phyloP scores from a whole-genome alignment of 2,888 invertebrate genomes.

The Napeogenes sylphis region DNA sequence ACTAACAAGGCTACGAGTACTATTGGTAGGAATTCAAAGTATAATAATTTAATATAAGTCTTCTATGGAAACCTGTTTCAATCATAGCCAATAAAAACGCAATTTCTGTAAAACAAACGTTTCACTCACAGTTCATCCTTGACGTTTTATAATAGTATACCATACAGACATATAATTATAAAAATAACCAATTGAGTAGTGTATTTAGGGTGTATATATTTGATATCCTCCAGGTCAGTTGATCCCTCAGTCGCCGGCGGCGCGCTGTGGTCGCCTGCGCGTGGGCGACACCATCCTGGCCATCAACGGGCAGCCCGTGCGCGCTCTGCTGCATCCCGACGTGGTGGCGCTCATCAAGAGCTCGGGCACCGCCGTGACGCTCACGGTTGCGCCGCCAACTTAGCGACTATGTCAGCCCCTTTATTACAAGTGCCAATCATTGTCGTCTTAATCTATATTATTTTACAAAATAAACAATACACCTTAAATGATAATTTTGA shows the following conservation, averaged over 20 bases:
- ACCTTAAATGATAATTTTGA: no score
- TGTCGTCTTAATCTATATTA: no score
- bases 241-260: constrained; percentile 96
- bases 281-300: constrained; percentile 97
- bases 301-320: constrained; percentile 94
- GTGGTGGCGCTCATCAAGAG: constrained; percentile 98
- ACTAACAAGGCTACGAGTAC: constrained; percentile 89
- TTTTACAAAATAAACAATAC: no score
- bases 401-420: neutral
- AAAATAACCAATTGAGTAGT: no score
- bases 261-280: constrained; percentile 91
- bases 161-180: no score
- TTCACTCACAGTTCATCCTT: no score
- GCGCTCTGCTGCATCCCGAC: constrained; percentile 95
- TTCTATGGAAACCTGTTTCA: neutral
- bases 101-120: no score
- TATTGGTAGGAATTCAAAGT: constrained; percentile 79
- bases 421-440: no score
- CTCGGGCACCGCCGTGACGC: constrained; percentile 92
- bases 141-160: no score
- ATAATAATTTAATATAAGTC: neutral
- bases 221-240: constrained; percentile 84
- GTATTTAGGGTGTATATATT: no score
- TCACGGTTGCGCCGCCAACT: constrained; percentile 79
- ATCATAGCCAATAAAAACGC: no score